Evolutionary conservation across 2,888 invertebrate species (phyloP).

Genomic region (Opisthograptis luteolata): DNA sequence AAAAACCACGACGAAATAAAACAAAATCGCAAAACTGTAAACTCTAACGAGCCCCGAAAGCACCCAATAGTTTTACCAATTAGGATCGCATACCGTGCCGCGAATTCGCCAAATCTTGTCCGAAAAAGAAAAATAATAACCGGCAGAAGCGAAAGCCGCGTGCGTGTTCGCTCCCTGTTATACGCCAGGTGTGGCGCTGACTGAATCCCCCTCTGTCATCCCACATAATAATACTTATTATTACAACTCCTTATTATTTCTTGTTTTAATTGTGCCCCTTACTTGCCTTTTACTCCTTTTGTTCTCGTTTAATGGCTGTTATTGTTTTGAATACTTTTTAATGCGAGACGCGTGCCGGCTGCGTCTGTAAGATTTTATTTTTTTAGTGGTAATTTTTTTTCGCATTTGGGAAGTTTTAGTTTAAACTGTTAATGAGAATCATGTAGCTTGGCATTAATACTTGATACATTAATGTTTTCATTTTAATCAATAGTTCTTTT

Average conservation of each 20-base stretch:
- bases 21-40: not conserved
- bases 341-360: slow-evolving; percentile 74
- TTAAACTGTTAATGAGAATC: too few relatives aligned
- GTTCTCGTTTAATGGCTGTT: slow-evolving; percentile 80
- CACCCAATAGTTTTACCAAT: not conserved
- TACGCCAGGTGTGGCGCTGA: slow-evolving; percentile 65
- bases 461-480: too few relatives aligned
- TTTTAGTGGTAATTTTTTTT: slow-evolving; percentile 29
- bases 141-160: slow-evolving; percentile 36
- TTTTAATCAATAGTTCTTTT: too few relatives aligned
- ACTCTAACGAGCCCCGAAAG: not conserved
- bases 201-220: slow-evolving; percentile 59
- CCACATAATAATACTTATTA: slow-evolving; percentile 81
- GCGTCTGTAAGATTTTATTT: slow-evolving; percentile 52
- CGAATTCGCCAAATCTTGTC: not conserved
- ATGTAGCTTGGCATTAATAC: too few relatives aligned
- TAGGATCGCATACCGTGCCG: too few relatives aligned
- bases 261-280: slow-evolving; percentile 82
- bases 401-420: slow-evolving; percentile 1
- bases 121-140: slow-evolving; percentile 11
- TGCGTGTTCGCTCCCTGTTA: slow-evolving; percentile 56
- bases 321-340: slow-evolving; percentile 74
- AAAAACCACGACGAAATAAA: not conserved
- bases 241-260: slow-evolving; percentile 83
- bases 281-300: slow-evolving; percentile 83